Percentiles rank a stretch among this genome's conserved stretches.
These are phyloP conservation scores for Heliothis virescens DNA, from an alignment of 1,140 invertebrate genomes.

Conservation along the genomic window DNA sequence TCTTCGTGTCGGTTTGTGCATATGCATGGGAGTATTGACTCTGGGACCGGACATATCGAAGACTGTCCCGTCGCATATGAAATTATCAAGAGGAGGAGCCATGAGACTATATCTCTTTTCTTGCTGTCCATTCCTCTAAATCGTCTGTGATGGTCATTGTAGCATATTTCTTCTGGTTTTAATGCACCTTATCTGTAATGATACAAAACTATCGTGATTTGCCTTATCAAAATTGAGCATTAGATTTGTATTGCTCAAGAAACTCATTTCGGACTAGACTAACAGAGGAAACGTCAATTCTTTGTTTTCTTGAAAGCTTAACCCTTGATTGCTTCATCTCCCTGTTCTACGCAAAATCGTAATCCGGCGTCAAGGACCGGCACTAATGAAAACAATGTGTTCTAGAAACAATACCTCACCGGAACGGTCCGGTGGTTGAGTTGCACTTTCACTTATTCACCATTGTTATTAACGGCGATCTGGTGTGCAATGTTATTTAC, in stretches of 20 bases:
- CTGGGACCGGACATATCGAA: conserved; percentile 87
- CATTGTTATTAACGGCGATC: conserved; percentile 77
- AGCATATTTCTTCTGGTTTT: conserved; percentile 59
- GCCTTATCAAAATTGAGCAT: too few relatives aligned
- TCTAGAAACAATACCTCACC: conserved; percentile 73
- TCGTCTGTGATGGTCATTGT: conserved; percentile 74
- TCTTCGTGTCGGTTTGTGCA: conserved; percentile 89
- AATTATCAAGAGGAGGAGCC: conserved; percentile 64
- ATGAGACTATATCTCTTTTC: conserved; percentile 66
- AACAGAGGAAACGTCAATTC: background rate
- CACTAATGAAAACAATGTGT: conserved; percentile 76
- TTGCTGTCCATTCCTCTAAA: conserved; percentile 74
- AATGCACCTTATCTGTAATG: conserved; percentile 31
- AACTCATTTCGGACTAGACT: background rate
- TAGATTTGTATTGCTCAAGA: background rate
- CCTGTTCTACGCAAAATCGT: conserved; percentile 41
- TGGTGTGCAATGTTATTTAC: conserved; percentile 58
- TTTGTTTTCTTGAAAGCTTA: background rate
- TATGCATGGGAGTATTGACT: conserved; percentile 89
- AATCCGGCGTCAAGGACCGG: conserved; percentile 76
- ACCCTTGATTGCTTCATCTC: conserved; percentile 28
- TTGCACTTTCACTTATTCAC: conserved; percentile 76
- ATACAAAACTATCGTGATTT: background rate
- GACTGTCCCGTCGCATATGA: conserved; percentile 55
- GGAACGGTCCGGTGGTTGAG: conserved; percentile 68